Conservation (phyloP, 1,140 invertebrate species). For the Uloborus diversus region DNA sequence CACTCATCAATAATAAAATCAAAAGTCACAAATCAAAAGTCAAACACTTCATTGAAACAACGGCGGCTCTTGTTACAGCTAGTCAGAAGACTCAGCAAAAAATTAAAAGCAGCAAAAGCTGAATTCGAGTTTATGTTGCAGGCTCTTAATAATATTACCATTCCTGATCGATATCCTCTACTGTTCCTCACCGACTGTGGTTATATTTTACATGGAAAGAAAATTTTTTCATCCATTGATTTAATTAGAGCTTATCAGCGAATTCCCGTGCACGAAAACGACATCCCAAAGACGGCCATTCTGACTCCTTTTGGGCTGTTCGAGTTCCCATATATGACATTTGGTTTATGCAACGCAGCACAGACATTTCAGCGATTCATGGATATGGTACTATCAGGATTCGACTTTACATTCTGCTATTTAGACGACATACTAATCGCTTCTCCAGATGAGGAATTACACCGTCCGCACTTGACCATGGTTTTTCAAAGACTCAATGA, state of each 20-base stretch:
- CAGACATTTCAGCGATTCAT: conserved; percentile 49
- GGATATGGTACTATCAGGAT: conserved; percentile 24
- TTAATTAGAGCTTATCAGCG: conserved; percentile 51
- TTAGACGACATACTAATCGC: conserved; percentile 65
- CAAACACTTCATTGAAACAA: conserved; percentile 45
- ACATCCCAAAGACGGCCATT: conserved; percentile 47
- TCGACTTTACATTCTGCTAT: conserved; percentile 18
- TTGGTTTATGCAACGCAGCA: conserved; percentile 53
- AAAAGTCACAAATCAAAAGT: conserved; percentile 24
- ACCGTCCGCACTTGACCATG: conserved; percentile 62
- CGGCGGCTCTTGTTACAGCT: conserved; percentile 20
- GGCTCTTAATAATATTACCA: conserved; percentile 45
- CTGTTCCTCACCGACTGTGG: no score
- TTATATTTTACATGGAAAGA: conserved; percentile 28
- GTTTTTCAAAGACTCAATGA: conserved; percentile 63
- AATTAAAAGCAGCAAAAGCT: conserved; percentile 42
- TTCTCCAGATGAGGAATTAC: conserved; percentile 61
- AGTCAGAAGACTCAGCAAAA: conserved; percentile 40
- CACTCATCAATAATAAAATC: conserved; percentile 12
- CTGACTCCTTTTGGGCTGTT: conserved; percentile 53
- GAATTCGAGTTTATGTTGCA: conserved; percentile 52
- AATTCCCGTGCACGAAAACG: conserved; percentile 36
- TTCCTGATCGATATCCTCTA: no score
- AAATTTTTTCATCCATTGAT: conserved; percentile 36
- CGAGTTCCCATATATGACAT: conserved; percentile 55